Base-by-base conservation (phyloP, 2,888 invertebrate genomes). In the Apantesis nais region DNA sequence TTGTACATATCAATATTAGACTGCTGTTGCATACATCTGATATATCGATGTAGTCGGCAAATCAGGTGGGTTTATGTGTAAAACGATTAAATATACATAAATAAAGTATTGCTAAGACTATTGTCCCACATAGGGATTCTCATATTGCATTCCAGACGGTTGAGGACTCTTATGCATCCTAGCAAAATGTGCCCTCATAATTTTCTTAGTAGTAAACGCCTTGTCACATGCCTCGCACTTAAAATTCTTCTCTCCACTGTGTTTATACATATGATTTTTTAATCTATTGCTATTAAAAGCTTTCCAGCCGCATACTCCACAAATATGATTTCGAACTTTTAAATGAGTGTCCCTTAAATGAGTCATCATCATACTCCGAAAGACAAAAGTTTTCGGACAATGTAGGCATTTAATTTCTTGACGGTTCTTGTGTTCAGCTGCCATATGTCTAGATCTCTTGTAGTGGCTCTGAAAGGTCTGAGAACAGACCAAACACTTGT, bases 231-330 rank as follows among this genome's bases (percentile, higher is more conserved):
- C 88, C 0, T 93, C 91, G 29, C 95, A 94, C 58, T 92, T 92
- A 65, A 94, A 94, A 70, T 93, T 94, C 86, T 94, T 94, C 78
- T 94, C 94, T 0, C 94, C 94, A 37, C 93, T 94, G 48, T 94
- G 94, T 41, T 94, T 94, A 39, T 90, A 94, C 94, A 94, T 94
- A 70, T 95, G 95, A 37, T 93, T 92, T 77, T 95, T 95, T 67
- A 96, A 83, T 0, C 96, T 87, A 66, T 95, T 94, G 37, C 92
- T 94, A 63, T 90, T 92, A 58, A 92, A 93, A 0, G 94, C 93
- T 66, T 91, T 93, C 90, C 90, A 94, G 0, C 94, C 94, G 37
- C 95, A 95, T 0, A 94, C 89, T 0, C 91, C 86, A 71, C 95
- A 95, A 0, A 90, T 83, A 58, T 93, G 89, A 58, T 94, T 92